A percentile compares a stretch with the other conserved stretches of the same genome.
phyloP scores from a whole-genome alignment of 2,888 invertebrate species.

The Megaustenia siamemsis region DNA sequence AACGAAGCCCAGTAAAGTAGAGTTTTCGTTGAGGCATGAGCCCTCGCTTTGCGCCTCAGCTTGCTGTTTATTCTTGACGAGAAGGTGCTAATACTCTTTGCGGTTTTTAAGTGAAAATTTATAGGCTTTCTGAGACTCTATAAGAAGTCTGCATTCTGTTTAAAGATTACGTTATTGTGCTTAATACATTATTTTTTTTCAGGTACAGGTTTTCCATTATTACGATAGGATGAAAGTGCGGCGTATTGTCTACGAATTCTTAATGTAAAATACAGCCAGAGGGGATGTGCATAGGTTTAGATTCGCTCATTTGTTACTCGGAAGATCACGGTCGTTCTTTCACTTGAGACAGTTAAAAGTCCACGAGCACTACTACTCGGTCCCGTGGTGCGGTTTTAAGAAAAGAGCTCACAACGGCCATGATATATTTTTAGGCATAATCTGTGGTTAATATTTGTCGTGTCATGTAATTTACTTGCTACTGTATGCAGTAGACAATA shows the following conservation, averaged over 20 bases:
- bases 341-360: too few relatives aligned
- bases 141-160: neutral
- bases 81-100: slow-evolving; percentile 42
- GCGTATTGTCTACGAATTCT: neutral
- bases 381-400: too few relatives aligned
- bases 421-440: too few relatives aligned
- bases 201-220: neutral
- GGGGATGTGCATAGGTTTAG: neutral
- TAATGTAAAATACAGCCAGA: neutral
- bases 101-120: slow-evolving; percentile 41
- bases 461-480: too few relatives aligned
- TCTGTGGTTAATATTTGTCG: too few relatives aligned
- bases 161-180: neutral
- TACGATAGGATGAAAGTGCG: neutral
- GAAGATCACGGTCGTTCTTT: too few relatives aligned
- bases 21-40: slow-evolving; percentile 21
- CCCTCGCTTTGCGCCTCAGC: slow-evolving; percentile 7
- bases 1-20: slow-evolving; percentile 43
- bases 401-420: too few relatives aligned
- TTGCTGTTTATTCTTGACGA: slow-evolving; percentile 21
- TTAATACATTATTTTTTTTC: slow-evolving; percentile 12
- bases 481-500: too few relatives aligned
- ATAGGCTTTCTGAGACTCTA: slow-evolving; percentile 29
- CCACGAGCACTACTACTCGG: too few relatives aligned
- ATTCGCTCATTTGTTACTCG: too few relatives aligned